Percentiles rank a stretch among this genome's conserved stretches.
Evolutionary conservation across 2,113 vertebrate species (phyloP).

Genomic region (Chloroceryle aenea): DNA sequence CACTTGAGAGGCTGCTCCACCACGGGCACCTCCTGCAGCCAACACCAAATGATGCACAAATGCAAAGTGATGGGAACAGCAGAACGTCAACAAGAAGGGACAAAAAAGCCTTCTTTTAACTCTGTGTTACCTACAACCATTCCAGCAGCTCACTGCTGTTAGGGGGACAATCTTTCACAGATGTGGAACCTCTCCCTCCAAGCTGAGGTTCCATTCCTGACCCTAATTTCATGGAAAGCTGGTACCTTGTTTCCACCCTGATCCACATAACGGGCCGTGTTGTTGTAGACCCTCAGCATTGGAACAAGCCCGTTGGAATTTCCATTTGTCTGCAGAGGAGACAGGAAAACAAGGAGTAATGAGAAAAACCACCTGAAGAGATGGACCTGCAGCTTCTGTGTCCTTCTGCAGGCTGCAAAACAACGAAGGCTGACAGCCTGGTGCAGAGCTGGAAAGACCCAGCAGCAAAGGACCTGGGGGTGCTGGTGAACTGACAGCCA

Average conservation of each 20-base stretch:
- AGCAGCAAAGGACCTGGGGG: too few relatives aligned
- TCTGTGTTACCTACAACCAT: fast-evolving
- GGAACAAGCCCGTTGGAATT: conserved; percentile 94
- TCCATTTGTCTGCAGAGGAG: conserved; percentile 87
- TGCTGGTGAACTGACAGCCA: too few relatives aligned
- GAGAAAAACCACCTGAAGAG: background rate
- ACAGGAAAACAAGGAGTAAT: background rate
- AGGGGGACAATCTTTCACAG: fast-evolving
- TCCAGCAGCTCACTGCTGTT: background rate
- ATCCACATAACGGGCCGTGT: conserved; percentile 96
- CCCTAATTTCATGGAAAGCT: fast-evolving
- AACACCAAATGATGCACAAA: too few relatives aligned
- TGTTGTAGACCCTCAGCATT: conserved; percentile 97
- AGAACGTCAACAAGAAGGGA: too few relatives aligned
- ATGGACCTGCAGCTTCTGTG: fast-evolving
- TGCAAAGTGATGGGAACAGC: background rate
- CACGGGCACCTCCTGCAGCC: fast-evolving
- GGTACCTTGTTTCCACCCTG: conserved; percentile 97
- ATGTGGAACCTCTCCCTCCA: fast-evolving
- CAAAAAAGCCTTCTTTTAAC: background rate
- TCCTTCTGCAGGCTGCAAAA: background rate
- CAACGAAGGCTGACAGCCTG: background rate
- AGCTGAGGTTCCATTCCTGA: fast-evolving
- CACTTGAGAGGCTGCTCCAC: background rate
- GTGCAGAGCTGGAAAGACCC: too few relatives aligned